Evolutionary conservation across 2,888 invertebrate genomes (phyloP).

Genomic region (Cryptus viduatorius): DNA sequence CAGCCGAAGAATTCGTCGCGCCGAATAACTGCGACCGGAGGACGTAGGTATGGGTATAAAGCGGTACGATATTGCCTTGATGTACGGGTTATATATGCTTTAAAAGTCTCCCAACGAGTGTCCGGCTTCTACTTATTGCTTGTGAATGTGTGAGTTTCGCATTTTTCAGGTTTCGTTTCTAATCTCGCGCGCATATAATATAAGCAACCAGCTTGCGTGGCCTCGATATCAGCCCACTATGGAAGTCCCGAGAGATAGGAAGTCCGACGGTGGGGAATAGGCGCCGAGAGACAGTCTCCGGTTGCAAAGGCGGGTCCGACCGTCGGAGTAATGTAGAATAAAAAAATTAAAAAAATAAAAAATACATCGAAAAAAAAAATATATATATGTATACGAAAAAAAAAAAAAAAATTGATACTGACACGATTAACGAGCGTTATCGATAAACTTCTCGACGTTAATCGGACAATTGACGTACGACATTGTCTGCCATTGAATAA

Average conservation of each 20-base stretch:
- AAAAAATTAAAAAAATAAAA: neutral
- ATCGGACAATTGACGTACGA: constrained; percentile 61
- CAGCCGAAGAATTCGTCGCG: constrained; percentile 63
- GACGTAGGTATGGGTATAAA: neutral
- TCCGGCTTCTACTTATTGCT: neutral
- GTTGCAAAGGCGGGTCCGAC: neutral
- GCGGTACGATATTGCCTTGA: constrained; percentile 9
- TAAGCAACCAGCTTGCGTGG: neutral
- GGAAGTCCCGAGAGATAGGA: neutral
- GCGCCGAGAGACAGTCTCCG: neutral
- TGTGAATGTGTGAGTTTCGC: neutral
- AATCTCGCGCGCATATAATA: constrained; percentile 6
- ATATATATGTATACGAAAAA: neutral
- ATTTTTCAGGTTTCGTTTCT: constrained; percentile 30
- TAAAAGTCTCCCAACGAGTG: neutral
- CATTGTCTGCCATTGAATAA: constrained; percentile 59
- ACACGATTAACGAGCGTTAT: constrained; percentile 57
- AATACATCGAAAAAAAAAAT: too few species aligned
- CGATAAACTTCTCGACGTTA: constrained; percentile 52
- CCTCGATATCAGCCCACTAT: constrained; percentile 22
- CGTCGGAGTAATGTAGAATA: neutral
- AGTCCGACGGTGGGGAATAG: neutral
- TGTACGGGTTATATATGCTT: neutral
- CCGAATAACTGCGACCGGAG: constrained; percentile 53
- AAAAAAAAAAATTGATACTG: constrained; percentile 10